A percentile compares a stretch with the other conserved stretches of the same genome.
These are phyloP conservation scores for Labroides dimidiatus DNA, from an alignment of 2,797 vertebrate species.

Conservation along the genomic window DNA sequence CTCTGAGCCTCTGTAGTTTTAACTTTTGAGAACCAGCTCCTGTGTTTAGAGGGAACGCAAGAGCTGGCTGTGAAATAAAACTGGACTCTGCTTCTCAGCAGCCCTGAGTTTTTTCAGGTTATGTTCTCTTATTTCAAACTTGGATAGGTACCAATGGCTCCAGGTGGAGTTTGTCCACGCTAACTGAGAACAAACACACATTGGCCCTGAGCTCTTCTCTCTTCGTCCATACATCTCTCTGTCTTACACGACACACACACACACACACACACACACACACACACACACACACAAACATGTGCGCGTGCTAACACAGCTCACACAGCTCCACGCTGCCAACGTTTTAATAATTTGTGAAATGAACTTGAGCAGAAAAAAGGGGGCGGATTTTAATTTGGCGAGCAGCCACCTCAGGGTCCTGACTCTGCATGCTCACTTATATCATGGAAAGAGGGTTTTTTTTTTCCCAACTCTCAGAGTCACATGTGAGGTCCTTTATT, in stretches of 20 bases:
- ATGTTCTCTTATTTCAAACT: not conserved
- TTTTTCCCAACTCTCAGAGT: not conserved
- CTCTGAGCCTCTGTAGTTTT: too few species aligned
- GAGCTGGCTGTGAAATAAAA: not conserved
- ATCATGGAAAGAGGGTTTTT: not conserved
- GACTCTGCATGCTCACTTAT: not conserved
- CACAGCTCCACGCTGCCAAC: conserved; percentile 32
- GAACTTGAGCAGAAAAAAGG: conserved; percentile 33
- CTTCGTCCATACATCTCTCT: not conserved
- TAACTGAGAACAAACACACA: conserved; percentile 16
- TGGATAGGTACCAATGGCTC: conserved; percentile 1
- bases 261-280: conserved; percentile 1
- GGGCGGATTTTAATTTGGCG: conserved; percentile 33
- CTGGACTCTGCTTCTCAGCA: not conserved
- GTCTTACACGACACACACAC: not conserved
- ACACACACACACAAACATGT: conserved; percentile 2
- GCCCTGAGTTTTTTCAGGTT: not conserved
- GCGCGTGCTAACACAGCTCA: conserved; percentile 17
- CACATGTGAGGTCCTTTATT: not conserved
- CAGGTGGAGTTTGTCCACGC: conserved; percentile 19
- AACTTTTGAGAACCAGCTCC: too few species aligned
- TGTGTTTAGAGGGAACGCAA: not conserved
- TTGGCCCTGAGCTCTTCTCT: conserved; percentile 23
- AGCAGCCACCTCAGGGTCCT: conserved; percentile 28
- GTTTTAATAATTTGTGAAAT: conserved; percentile 26